These are phyloP conservation scores for Drosophila suboccidentalis DNA, from an alignment of 2,888 invertebrate genomes.

Conservation along the genomic window DNA sequence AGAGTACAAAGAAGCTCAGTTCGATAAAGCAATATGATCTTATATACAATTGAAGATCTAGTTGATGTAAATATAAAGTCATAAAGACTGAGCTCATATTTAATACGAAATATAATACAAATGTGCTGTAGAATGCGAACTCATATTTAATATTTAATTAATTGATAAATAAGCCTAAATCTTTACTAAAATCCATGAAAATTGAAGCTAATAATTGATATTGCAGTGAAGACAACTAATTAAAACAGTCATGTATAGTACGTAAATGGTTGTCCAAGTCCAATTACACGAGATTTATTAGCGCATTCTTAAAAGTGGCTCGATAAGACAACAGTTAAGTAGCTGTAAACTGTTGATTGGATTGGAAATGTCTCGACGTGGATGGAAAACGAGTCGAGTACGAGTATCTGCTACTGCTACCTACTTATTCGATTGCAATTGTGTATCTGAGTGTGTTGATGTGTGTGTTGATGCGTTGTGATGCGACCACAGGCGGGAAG, in stretches of 20 bases:
- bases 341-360: conserved; percentile 76
- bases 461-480: conserved; percentile 39
- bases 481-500: conserved; percentile 57
- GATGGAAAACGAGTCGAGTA: conserved; percentile 25
- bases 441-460: conserved; percentile 27
- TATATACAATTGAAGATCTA: too few species aligned
- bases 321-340: conserved; percentile 68
- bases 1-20: not conserved
- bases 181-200: not conserved
- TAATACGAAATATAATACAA: too few species aligned
- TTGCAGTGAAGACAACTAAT: conserved; percentile 32
- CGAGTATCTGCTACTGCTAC: conserved; percentile 36
- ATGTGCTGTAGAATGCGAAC: not conserved
- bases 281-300: conserved; percentile 58
- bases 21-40: too few species aligned
- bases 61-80: too few species aligned
- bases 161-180: not conserved
- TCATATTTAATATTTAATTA: not conserved
- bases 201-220: not conserved
- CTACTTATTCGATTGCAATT: conserved; percentile 15
- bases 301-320: conserved; percentile 61
- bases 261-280: conserved; percentile 14
- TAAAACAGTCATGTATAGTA: conserved; percentile 21
- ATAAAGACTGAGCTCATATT: too few species aligned
- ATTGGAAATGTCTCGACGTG: conserved; percentile 48